Percentiles rank a stretch among this genome's conserved stretches.
Conservation (phyloP, 2,888 invertebrate genomes). For the Agapostemon virescens region DNA sequence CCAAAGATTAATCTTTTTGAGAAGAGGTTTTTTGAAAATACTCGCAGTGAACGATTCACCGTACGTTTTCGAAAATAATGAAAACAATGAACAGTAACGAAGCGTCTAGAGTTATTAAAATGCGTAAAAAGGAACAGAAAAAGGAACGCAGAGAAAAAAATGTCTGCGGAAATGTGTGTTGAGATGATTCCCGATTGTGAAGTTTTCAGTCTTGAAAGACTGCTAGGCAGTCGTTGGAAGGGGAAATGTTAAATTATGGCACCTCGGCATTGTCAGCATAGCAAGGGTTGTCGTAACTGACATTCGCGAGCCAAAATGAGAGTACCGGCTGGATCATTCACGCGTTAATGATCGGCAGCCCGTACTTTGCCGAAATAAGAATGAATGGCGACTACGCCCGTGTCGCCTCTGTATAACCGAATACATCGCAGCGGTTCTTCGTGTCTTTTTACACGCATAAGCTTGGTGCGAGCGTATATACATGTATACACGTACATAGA, state of each 20-base stretch:
- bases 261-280: not conserved
- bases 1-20: too few species aligned
- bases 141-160: not conserved
- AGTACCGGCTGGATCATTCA: slow-evolving; percentile 6
- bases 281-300: not conserved
- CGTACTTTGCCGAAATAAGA: slow-evolving; percentile 24
- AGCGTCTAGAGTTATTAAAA: too few species aligned
- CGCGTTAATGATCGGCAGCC: slow-evolving; percentile 45
- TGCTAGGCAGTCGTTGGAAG: not conserved
- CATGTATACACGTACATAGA: not conserved
- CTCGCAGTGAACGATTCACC: too few species aligned
- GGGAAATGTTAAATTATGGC: not conserved
- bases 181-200: not conserved
- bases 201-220: not conserved
- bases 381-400: slow-evolving; percentile 18
- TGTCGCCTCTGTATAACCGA: slow-evolving; percentile 23
- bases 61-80: too few species aligned
- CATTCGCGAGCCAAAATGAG: not conserved
- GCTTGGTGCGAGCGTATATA: slow-evolving; percentile 60
- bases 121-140: not conserved
- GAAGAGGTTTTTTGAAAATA: too few species aligned
- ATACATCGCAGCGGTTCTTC: slow-evolving; percentile 42
- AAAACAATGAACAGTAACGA: not conserved
- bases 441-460: slow-evolving; percentile 59
- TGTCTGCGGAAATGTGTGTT: not conserved